Evolutionary conservation across 2,888 invertebrate species (phyloP).

Genomic region (Cybosia mesomella): DNA sequence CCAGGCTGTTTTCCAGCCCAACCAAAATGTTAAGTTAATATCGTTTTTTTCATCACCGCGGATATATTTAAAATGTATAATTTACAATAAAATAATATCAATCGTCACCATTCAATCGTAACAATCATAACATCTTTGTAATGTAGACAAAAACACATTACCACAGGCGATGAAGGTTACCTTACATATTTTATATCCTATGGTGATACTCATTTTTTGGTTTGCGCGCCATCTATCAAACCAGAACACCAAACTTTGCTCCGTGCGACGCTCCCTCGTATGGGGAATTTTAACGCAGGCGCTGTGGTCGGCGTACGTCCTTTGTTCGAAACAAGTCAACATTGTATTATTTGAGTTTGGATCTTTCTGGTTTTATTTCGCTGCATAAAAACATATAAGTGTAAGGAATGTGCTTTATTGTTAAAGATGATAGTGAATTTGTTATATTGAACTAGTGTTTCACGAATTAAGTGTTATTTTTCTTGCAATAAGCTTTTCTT

Average conservation of each 20-base stretch:
- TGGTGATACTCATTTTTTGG: constrained; percentile 36
- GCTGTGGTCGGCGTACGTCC: constrained; percentile 85
- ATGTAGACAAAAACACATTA: constrained; percentile 29
- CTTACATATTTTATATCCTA: constrained; percentile 42
- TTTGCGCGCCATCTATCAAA: constrained; percentile 77
- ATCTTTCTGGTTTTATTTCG: constrained; percentile 73
- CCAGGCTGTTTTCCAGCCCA: too few species aligned
- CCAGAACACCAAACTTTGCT: constrained; percentile 55
- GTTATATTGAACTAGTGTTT: constrained; percentile 61
- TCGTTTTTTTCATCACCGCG: too few species aligned
- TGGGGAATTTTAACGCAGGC: constrained; percentile 82
- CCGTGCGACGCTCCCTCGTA: constrained; percentile 74
- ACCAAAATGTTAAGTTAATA: too few species aligned
- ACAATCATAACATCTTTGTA: not conserved
- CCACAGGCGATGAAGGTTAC: constrained; percentile 12
- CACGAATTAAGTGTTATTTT: constrained; percentile 66
- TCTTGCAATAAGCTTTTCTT: constrained; percentile 68
- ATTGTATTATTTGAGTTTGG: constrained; percentile 79
- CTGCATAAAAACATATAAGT: constrained; percentile 62
- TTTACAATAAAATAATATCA: not conserved
- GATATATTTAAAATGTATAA: too few species aligned
- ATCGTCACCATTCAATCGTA: not conserved
- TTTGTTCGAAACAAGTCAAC: constrained; percentile 87
- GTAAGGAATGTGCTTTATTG: constrained; percentile 71
- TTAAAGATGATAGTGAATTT: constrained; percentile 58